Evolutionary conservation across 2,888 invertebrate genomes (phyloP).

Genomic region (Aquatica leii): DNA sequence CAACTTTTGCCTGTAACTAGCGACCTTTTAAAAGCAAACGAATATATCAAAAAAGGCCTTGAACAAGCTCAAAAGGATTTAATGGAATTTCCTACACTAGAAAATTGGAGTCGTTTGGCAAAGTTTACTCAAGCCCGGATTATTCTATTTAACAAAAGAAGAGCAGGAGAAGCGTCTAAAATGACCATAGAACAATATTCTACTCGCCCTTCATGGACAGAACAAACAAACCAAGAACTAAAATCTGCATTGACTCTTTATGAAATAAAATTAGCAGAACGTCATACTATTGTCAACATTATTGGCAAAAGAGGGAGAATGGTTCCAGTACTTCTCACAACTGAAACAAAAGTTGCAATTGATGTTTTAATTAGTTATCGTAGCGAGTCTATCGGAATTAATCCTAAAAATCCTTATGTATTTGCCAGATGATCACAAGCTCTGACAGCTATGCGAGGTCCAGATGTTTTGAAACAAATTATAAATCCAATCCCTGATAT

Average conservation of each 20-base stretch:
- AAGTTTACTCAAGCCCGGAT: neutral
- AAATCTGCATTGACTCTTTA: too few species aligned
- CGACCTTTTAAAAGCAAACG: neutral
- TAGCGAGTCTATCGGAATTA: too few species aligned
- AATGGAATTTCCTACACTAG: neutral
- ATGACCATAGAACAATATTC: neutral
- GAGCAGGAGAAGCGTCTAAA: too few species aligned
- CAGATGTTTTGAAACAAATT: too few species aligned
- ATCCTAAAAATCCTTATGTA: too few species aligned
- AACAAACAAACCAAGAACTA: too few species aligned
- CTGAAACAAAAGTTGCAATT: too few species aligned
- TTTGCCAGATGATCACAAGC: too few species aligned
- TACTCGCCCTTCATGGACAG: neutral
- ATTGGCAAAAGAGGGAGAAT: neutral
- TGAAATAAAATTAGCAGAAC: neutral
- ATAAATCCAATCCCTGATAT: too few species aligned
- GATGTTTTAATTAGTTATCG: too few species aligned
- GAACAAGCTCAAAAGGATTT: neutral
- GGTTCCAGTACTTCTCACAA: too few species aligned
- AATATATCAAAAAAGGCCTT: neutral
- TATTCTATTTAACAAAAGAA: slow-evolving; percentile 1
- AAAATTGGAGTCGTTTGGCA: slow-evolving; percentile 3
- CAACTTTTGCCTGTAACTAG: neutral
- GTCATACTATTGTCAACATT: neutral
- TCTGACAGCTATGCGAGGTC: too few species aligned